Percentiles rank a stretch among this genome's conserved stretches.
phyloP scores from a whole-genome alignment of 2,888 invertebrate genomes.

The Drosophila picticornis region DNA sequence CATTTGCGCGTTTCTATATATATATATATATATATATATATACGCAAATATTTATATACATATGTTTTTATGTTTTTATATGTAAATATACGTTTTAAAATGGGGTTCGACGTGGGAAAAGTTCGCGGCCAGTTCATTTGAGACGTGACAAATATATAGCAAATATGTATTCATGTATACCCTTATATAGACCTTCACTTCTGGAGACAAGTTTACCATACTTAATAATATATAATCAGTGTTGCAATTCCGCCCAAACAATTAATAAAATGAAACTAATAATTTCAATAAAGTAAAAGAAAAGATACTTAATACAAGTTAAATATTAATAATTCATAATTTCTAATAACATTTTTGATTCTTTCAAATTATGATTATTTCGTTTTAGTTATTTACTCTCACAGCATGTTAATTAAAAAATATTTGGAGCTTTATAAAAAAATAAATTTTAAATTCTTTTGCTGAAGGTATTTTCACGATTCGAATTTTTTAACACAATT shows the following conservation, averaged over 20 bases:
- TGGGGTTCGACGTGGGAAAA: neutral
- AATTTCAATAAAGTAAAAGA: neutral
- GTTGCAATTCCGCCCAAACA: neutral
- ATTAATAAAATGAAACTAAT: neutral
- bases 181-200: neutral
- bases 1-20: slow-evolving; percentile 24
- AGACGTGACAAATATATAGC: neutral
- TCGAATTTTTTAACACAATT: slow-evolving; percentile 11
- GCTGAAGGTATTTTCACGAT: neutral
- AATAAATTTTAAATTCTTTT: neutral
- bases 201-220: neutral
- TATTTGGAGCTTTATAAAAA: neutral
- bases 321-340: neutral
- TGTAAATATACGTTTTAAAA: neutral
- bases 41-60: neutral
- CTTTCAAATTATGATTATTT: neutral
- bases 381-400: neutral
- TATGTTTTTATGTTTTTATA: neutral
- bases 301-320: neutral
- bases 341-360: neutral
- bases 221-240: neutral
- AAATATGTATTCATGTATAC: neutral
- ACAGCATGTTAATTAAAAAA: neutral
- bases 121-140: slow-evolving; percentile 7
- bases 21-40: neutral